A percentile compares a stretch with the other conserved stretches of the same genome.
phyloP scores from a whole-genome alignment of 2,113 vertebrate species.

The Leiothrix lutea region DNA sequence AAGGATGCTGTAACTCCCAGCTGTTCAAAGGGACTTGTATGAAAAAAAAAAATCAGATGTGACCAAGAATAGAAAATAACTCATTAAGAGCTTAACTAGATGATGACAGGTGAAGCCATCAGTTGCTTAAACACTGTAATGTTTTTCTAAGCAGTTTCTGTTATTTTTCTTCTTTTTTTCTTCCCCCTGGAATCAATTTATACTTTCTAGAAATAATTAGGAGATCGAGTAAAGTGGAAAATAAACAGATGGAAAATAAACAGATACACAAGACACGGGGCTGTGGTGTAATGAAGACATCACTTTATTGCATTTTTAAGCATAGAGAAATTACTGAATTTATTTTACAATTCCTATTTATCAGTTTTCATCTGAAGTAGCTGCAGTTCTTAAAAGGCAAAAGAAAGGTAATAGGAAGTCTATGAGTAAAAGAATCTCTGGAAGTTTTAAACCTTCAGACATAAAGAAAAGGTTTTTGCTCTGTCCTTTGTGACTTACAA shows the following conservation, averaged over 20 bases:
- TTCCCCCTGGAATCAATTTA: background rate
- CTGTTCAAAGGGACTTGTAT: conserved; percentile 95
- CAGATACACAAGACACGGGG: background rate
- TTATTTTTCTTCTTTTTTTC: background rate
- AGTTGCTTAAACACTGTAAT: conserved; percentile 73
- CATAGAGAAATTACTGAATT: background rate
- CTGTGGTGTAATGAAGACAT: conserved; percentile 61
- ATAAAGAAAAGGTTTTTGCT: conserved; percentile 56
- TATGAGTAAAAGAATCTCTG: background rate
- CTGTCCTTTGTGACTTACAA: conserved; percentile 50
- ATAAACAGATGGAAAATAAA: conserved; percentile 1
- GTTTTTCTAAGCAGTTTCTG: conserved; percentile 20
- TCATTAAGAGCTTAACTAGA: conserved; percentile 93
- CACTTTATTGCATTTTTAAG: background rate
- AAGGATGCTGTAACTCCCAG: conserved; percentile 88
- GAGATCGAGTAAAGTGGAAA: conserved; percentile 49
- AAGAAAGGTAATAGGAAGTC: background rate
- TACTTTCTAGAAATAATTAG: conserved; percentile 51
- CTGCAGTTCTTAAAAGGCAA: background rate
- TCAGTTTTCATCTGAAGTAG: conserved; percentile 2
- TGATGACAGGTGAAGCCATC: conserved; percentile 86
- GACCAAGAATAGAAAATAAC: conserved; percentile 92
- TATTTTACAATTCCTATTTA: background rate
- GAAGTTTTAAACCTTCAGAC: conserved; percentile 54
- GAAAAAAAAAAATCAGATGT: conserved; percentile 89